phyloP scores from a whole-genome alignment of 53 echinoderm and acorn worm species.

The Luidia sarsii region DNA sequence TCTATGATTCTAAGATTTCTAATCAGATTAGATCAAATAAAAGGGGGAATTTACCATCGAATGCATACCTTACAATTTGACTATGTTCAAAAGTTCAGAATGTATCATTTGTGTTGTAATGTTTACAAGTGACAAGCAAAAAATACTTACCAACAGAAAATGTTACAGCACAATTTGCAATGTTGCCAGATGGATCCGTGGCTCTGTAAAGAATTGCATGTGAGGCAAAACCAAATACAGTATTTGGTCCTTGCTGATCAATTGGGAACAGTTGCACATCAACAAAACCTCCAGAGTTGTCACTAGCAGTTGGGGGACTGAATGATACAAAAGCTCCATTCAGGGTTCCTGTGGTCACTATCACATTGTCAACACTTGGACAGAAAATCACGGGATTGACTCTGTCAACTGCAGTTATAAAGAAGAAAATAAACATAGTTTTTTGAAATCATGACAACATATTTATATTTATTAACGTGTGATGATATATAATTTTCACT shows the following conservation, averaged over 20 bases:
- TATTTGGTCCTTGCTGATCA: neutral
- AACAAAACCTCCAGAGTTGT: neutral
- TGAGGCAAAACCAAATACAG: neutral
- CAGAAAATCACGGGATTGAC: constrained; percentile 36
- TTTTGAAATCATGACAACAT: too few species aligned
- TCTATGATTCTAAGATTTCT: too few species aligned
- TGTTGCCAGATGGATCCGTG: neutral
- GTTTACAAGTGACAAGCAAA: too few species aligned
- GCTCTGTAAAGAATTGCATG: neutral
- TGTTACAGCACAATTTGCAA: too few species aligned
- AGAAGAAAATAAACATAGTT: neutral
- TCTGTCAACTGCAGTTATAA: constrained; percentile 21
- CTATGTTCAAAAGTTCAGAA: too few species aligned
- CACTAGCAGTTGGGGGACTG: neutral
- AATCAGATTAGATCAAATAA: too few species aligned
- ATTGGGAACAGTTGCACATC: neutral
- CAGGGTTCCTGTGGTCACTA: neutral
- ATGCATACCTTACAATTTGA: too few species aligned
- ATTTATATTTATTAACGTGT: too few species aligned
- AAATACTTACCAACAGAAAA: too few species aligned
- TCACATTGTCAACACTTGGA: neutral
- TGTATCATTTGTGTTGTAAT: too few species aligned
- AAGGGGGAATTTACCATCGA: too few species aligned
- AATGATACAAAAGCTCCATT: neutral
- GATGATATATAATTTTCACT: too few species aligned